phyloP scores from a whole-genome alignment of 2,797 vertebrate species.

The Bradypus variegatus region DNA sequence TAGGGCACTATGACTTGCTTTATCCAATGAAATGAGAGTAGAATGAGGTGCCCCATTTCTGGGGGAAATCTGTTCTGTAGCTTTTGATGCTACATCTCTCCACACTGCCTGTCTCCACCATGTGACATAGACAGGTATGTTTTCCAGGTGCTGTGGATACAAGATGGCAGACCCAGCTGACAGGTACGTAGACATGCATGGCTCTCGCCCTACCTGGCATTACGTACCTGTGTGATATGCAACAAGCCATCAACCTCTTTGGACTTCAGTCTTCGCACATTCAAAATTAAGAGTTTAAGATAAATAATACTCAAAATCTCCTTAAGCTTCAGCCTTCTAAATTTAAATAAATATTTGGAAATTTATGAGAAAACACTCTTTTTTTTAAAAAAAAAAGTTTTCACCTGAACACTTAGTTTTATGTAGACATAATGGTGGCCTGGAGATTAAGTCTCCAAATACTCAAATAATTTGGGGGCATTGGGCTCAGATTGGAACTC shows the following conservation, averaged over 20 bases:
- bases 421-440: not conserved
- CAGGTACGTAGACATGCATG: rapidly evolving
- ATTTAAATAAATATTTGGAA: not conserved
- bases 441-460: not conserved
- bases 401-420: not conserved
- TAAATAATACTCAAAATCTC: not conserved
- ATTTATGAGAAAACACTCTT: not conserved
- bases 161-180: not conserved
- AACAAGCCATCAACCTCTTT: not conserved
- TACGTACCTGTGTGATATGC: not conserved
- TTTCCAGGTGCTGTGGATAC: not conserved
- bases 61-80: not conserved
- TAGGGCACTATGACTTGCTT: too few species aligned
- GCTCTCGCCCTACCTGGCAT: not conserved
- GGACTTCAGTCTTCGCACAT: not conserved
- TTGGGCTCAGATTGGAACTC: not conserved
- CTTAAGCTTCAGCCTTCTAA: not conserved
- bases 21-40: not conserved
- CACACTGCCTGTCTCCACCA: not conserved
- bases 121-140: not conserved
- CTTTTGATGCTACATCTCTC: not conserved
- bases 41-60: not conserved
- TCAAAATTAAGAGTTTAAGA: not conserved
- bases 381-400: not conserved
- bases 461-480: not conserved